Base-by-base conservation (phyloP, 2,888 invertebrate species). In the Druceiella hillmani region DNA sequence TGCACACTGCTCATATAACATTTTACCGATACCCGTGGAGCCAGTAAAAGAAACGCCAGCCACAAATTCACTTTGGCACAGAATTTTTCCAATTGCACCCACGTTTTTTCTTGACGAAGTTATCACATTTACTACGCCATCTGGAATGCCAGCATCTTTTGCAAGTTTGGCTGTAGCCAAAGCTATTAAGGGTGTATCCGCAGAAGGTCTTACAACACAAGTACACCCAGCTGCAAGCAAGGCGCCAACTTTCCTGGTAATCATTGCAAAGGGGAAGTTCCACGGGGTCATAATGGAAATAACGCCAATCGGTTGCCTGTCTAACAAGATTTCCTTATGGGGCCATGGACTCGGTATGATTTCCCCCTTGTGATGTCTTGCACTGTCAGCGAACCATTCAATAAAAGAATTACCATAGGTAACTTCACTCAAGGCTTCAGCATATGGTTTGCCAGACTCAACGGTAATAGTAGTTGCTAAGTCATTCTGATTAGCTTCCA, bases 191-290 rank as follows among this genome's bases (percentile, higher is more conserved):
- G 99, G 99, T 0, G 99, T 99, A 54, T 99, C 98, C 64, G 97
- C 95, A 0, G 98, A 87, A 3, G 99, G 99, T 65, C 88, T 89
- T 3, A 90, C 75, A 1, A 97, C 86, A 59, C 90, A 84, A 0
- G 97, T 95, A 54, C 97, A 99, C 0, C 99, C 97, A 7, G 89
- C 91, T 17, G 97, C 93, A 48, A 99, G 62, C 10, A 97, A 89
- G 4, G 98, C 94, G 15, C 83, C 89, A 2, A 90, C 93, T 68
- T 99, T 99, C 32, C 99, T 74, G 1, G 97, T 91, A 36, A 99
- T 90, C 99, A 99, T 99, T 1, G 98, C 98, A 62, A 85, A 81
- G 2, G 99, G 99, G 55, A 90, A 90, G 56, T 90, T 91, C 88
- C 89, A 91, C 0, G 98, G 98, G 9, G 97, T 97, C 13, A 99